These are phyloP conservation scores for Orthosia incerta DNA, from an alignment of 2,888 invertebrate genomes.

Conservation along the genomic window DNA sequence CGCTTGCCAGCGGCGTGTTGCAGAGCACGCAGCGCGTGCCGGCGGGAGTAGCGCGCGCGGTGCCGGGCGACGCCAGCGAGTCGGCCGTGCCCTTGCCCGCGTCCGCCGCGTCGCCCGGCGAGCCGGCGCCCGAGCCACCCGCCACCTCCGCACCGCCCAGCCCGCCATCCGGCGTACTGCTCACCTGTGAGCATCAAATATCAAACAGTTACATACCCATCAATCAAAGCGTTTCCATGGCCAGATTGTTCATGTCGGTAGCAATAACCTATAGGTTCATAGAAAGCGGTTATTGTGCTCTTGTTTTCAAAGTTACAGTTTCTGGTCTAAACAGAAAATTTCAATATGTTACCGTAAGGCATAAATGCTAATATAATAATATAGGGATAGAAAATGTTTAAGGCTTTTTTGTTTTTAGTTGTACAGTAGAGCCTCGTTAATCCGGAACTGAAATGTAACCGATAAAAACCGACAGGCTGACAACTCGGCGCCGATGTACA, in stretches of 20 bases:
- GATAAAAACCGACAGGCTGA: too few relatives aligned
- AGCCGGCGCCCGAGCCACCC: slow-evolving; percentile 56
- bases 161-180: slow-evolving; percentile 64
- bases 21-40: slow-evolving; percentile 91
- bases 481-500: too few relatives aligned
- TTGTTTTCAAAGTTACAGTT: slow-evolving; percentile 1
- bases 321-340: background rate
- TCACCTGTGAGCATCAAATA: slow-evolving; percentile 51
- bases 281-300: too few relatives aligned
- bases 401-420: too few relatives aligned
- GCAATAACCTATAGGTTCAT: too few relatives aligned
- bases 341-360: too few relatives aligned
- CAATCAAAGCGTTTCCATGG: background rate
- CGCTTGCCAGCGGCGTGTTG: slow-evolving; percentile 75
- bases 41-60: slow-evolving; percentile 72
- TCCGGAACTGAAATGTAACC: too few relatives aligned
- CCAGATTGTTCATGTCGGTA: too few relatives aligned
- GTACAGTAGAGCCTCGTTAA: too few relatives aligned
- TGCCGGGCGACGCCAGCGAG: slow-evolving; percentile 83
- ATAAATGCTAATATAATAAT: too few relatives aligned
- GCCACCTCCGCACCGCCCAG: slow-evolving; percentile 38
- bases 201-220: background rate
- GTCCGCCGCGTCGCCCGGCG: slow-evolving; percentile 57
- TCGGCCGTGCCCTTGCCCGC: slow-evolving; percentile 74
- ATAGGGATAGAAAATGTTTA: too few relatives aligned